Base-by-base conservation (phyloP, 1,140 invertebrate species). In the Leucophenga varia region DNA sequence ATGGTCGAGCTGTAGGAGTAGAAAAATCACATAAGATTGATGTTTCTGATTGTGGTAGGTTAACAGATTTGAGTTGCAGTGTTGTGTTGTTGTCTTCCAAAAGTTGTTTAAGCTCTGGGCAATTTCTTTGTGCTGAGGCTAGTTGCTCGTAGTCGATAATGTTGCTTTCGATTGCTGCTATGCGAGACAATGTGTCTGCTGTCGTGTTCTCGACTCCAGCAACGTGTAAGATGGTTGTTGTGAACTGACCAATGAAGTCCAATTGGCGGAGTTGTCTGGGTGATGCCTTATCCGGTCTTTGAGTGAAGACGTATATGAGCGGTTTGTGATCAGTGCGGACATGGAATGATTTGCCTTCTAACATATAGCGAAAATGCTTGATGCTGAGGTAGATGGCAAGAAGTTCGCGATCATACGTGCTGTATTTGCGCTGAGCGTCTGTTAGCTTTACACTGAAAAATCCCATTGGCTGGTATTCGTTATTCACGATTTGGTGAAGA, bases 241-340 rank as follows among this genome's bases (percentile, higher is more conserved):
- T 49, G 35, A 55, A 63, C 42, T 72, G 53, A 0, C 55, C 25
- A 10, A 70, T 63, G 28, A 31, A 60, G 14, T 64, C 39, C 1
- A 64, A 40, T 17, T 68, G 55, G 3, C 50, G 49, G 17, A 53
- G 52, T 48, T 72, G 68, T 16, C 21, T 25, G 6, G 35, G 35
- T 16, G 35, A 37, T 5, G 35, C 7, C 18, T 47, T 18, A 28
- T 21, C 14, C n/a, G 8, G 8, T 47, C n/a, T 48, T 34, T 48
- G 22, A 12, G 14, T 9, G 38, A 72, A 72, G 1, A 57, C 61
- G 39, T 51, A n/a, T n/a, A n/a, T n/a, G n/a, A n/a, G n/a, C n/a
- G n/a, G n/a, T n/a, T n/a, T n/a, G n/a, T n/a, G n/a, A 70, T 79
- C 75, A 0, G 75, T 78, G 32, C 47, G 68, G 3, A 78, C 56